Conservation (phyloP, 2,888 invertebrate species). For the Diachrysia chrysitis region DNA sequence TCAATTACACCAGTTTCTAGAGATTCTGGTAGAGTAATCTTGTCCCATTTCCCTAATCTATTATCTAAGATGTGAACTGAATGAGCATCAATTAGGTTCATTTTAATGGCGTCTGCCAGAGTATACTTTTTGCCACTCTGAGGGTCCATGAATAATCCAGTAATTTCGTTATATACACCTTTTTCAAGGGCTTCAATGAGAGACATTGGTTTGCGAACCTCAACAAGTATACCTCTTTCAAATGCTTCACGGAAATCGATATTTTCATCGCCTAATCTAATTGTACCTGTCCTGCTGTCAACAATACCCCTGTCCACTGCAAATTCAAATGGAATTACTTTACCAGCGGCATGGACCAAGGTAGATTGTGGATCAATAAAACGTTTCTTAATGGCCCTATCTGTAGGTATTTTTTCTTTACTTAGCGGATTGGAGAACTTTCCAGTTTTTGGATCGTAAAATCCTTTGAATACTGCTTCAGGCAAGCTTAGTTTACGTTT, state of each 20-base stretch:
- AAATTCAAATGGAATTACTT: slow-evolving; percentile 94
- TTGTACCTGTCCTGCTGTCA: slow-evolving; percentile 92
- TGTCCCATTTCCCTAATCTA: slow-evolving; percentile 93
- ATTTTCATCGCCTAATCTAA: slow-evolving; percentile 90
- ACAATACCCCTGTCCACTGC: slow-evolving; percentile 94
- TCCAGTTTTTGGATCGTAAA: slow-evolving; percentile 95
- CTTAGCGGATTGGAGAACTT: slow-evolving; percentile 94
- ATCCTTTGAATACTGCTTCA: slow-evolving; percentile 97
- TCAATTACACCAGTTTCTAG: slow-evolving; percentile 93
- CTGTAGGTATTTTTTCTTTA: slow-evolving; percentile 94
- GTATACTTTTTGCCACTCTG: slow-evolving; percentile 93
- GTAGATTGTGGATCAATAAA: slow-evolving; percentile 95
- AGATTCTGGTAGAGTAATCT: slow-evolving; percentile 94
- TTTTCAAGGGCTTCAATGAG: slow-evolving; percentile 95
- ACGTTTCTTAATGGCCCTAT: slow-evolving; percentile 95
- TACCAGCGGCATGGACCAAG: slow-evolving; percentile 94
- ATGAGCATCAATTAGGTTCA: slow-evolving; percentile 94
- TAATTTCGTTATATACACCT: slow-evolving; percentile 93
- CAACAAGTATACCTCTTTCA: slow-evolving; percentile 94
- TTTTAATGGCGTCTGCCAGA: slow-evolving; percentile 94
- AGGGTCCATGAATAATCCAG: slow-evolving; percentile 95
- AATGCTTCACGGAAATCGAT: slow-evolving; percentile 95
- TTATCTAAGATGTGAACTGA: slow-evolving; percentile 95
- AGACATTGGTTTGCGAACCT: slow-evolving; percentile 94
- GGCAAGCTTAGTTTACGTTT: slow-evolving; percentile 95